phyloP scores from a whole-genome alignment of 2,797 vertebrate species.

The Prionace glauca region DNA sequence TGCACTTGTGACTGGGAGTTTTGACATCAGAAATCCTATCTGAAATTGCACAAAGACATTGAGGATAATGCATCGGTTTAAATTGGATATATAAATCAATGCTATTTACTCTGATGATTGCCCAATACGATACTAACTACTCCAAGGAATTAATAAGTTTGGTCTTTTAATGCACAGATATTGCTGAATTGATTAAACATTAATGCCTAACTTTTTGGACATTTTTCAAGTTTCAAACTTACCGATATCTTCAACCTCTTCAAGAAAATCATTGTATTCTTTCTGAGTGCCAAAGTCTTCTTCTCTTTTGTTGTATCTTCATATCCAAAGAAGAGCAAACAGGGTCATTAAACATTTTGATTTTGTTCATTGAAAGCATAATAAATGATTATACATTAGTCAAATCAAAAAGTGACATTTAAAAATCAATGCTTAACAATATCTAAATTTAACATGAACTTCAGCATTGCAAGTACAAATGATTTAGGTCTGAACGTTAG shows the following conservation, averaged over 20 bases:
- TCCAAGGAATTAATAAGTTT: not conserved
- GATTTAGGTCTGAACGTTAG: not conserved
- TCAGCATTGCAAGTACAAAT: not conserved
- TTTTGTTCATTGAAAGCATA: not conserved
- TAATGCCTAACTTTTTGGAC: not conserved
- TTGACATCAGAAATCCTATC: not conserved
- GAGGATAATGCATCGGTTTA: not conserved
- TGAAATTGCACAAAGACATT: not conserved
- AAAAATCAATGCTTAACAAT: not conserved
- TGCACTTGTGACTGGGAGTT: not conserved
- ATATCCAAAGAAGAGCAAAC: conserved; percentile 47
- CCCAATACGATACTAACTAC: not conserved
- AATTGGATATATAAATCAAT: not conserved
- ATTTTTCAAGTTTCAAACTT: conserved; percentile 46
- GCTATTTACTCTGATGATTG: not conserved
- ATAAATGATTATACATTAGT: not conserved
- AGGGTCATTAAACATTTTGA: not conserved
- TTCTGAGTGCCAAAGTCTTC: conserved; percentile 78
- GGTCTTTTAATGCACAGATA: not conserved
- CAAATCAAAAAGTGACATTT: not conserved
- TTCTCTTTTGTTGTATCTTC: conserved; percentile 96
- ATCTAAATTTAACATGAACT: too few relatives aligned
- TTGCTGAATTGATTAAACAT: not conserved
- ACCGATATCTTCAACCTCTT: conserved; percentile 93
- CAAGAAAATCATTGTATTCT: conserved; percentile 93